These are phyloP conservation scores for Halichoeres trimaculatus DNA, from an alignment of 2,113 vertebrate genomes.

Conservation along the genomic window DNA sequence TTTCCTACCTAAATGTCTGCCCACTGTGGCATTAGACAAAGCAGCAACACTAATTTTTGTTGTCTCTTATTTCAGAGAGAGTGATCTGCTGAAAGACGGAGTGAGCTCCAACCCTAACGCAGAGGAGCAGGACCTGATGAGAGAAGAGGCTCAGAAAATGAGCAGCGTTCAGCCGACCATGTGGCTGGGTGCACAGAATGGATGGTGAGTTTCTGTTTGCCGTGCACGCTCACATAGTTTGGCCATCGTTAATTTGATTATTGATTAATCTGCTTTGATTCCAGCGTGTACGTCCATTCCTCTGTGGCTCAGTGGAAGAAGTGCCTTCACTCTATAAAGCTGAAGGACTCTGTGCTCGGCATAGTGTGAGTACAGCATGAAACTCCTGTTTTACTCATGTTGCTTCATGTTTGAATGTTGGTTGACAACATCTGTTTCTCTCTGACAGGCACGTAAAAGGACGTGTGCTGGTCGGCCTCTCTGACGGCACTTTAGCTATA, in stretches of 20 bases:
- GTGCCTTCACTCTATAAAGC: conserved; percentile 97
- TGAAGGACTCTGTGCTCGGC: conserved; percentile 97
- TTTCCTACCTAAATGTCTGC: too few species aligned
- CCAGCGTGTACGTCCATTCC: conserved; percentile 97
- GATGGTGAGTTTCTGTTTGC: conserved; percentile 85
- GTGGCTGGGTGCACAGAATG: conserved; percentile 98
- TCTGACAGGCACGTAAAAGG: conserved; percentile 94
- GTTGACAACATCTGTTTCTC: background rate
- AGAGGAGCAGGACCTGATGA: conserved; percentile 92
- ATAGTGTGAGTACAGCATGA: conserved; percentile 92
- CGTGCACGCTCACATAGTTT: background rate
- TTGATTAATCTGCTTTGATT: conserved; percentile 53
- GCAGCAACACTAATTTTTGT: too few species aligned
- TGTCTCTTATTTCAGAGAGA: conserved; percentile 80
- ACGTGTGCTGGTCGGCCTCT: conserved; percentile 94
- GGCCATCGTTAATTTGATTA: background rate
- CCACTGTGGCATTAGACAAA: too few species aligned
- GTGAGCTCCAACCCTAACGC: conserved; percentile 85
- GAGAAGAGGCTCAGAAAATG: conserved; percentile 98
- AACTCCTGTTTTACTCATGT: background rate
- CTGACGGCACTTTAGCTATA: conserved; percentile 95
- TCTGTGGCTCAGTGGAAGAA: conserved; percentile 97
- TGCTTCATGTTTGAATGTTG: rapidly evolving
- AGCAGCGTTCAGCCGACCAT: conserved; percentile 96
- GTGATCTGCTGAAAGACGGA: conserved; percentile 89